Base-by-base conservation (phyloP, 1,140 invertebrate genomes). In the Pinna nobilis region DNA sequence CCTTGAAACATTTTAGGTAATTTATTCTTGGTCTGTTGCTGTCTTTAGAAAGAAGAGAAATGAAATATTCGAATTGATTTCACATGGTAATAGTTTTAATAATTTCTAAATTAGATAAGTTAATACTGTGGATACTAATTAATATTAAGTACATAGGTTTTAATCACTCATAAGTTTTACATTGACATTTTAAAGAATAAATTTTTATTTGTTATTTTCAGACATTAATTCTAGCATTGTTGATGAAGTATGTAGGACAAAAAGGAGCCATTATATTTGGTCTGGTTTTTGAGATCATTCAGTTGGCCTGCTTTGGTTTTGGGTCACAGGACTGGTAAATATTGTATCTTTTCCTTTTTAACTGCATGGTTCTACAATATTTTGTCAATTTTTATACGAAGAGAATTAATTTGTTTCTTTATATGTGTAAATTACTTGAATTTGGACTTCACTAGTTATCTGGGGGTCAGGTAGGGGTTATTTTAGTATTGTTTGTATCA, bases 231-330 rank as follows among this genome's bases (percentile, higher is more conserved):
- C 91, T 99, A 76, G 94, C 95, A 53, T 92, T 96, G 73, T 91
- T 99, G 51, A 98, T 99, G 94, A 93, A 93, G 88, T 93, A 93
- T 78, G 91, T 98, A 69, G 98, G 98, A 70, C 93, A 95, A 76
- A 99, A 99, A 90, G 95, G 97, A 85, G 97, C 98, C 23, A 99
- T 99, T 82, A 97, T 99, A 93, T 91, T 98, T 83, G 97, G 98
- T 73, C 92, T 99, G 37, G 90, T 97, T 37, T 97, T 99, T 90
- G 97, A 99, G 91, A 96, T 98, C 92, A 91, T 98, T 67, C 98
- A 99, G 88, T 91, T 99, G 33, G 94, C 97, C 90, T 98, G 97
- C 95, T 99, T 97, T 88, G 98, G 98, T 30, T 96, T 99, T 87
- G 94, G 94, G 63, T 95, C 94, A 41, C 92, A 94, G 82, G 93